Evolutionary conservation across 2,888 invertebrate genomes (phyloP).

Genomic region (Xestia rhomboidea): DNA sequence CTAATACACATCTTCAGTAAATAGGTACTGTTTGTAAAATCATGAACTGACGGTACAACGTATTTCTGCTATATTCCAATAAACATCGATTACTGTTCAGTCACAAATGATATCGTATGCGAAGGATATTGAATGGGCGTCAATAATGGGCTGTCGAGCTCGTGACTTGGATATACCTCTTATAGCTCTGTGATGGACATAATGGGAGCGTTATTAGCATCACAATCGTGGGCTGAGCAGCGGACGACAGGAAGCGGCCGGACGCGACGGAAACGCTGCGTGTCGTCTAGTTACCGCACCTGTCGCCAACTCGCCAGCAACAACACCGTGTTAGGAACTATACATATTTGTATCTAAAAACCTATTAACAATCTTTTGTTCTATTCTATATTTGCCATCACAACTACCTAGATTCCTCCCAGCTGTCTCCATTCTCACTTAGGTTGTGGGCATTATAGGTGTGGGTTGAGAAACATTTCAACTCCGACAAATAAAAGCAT

Average conservation of each 20-base stretch:
- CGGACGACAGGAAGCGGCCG: conserved; percentile 64
- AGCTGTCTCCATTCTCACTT: conserved; percentile 38
- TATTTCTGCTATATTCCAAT: conserved; percentile 7
- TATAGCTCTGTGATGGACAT: conserved; percentile 72
- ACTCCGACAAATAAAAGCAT: conserved; percentile 47
- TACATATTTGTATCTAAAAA: conserved; percentile 12
- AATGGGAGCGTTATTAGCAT: conserved; percentile 81
- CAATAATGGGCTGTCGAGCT: conserved; percentile 65
- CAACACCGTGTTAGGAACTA: conserved; percentile 34
- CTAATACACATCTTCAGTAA: neutral
- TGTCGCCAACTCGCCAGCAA: conserved; percentile 45
- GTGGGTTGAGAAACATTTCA: conserved; percentile 50
- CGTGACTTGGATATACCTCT: conserved; percentile 56
- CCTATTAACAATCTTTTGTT: conserved; percentile 24
- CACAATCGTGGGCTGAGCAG: conserved; percentile 69
- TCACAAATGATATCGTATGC: conserved; percentile 45
- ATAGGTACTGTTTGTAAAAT: conserved; percentile 1
- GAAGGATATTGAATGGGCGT: conserved; percentile 53
- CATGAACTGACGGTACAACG: neutral
- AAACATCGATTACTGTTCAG: conserved; percentile 34
- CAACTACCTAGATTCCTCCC: neutral
- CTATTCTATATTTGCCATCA: neutral
- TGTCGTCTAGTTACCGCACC: conserved; percentile 63
- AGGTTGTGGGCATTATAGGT: conserved; percentile 17
- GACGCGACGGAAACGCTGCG: conserved; percentile 68